These are phyloP conservation scores for Cyanoderma ruficeps DNA, from an alignment of 2,113 vertebrate species.

Conservation along the genomic window DNA sequence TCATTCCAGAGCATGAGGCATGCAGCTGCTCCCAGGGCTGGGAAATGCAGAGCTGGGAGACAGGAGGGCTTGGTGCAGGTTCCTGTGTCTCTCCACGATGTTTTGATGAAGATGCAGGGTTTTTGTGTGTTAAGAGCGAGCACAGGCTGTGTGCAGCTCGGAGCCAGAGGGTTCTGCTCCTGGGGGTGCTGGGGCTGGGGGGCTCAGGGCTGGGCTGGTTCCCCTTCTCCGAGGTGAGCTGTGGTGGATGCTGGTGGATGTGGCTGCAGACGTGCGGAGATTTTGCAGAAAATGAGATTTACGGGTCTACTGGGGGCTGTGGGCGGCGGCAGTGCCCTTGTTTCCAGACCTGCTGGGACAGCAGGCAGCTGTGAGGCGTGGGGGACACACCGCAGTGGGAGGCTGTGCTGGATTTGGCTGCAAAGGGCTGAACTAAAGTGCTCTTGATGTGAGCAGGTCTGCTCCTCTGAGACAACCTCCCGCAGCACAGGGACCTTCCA, in stretches of 20 bases:
- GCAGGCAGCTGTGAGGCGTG: not conserved
- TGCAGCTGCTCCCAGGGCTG: not conserved
- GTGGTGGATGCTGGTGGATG: too few relatives aligned
- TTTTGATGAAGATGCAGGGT: not conserved
- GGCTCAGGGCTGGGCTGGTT: not conserved
- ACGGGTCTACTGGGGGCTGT: accelerated
- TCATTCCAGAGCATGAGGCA: accelerated
- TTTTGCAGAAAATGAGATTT: not conserved
- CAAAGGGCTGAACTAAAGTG: not conserved
- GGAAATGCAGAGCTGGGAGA: not conserved
- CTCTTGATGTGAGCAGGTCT: not conserved
- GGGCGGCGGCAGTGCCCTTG: accelerated
- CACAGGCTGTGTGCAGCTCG: not conserved
- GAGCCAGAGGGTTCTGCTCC: not conserved
- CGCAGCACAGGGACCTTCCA: not conserved
- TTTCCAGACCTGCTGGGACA: not conserved
- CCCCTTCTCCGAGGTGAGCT: not conserved
- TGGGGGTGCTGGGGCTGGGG: not conserved
- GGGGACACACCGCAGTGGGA: not conserved
- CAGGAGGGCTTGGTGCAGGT: not conserved
- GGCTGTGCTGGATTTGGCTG: not conserved
- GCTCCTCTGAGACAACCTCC: not conserved
- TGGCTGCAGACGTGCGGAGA: not conserved
- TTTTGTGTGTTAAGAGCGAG: not conserved
- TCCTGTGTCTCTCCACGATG: not conserved